Evolutionary conservation across 2,797 vertebrate genomes (phyloP).

Genomic region (Cichlasoma orientale): DNA sequence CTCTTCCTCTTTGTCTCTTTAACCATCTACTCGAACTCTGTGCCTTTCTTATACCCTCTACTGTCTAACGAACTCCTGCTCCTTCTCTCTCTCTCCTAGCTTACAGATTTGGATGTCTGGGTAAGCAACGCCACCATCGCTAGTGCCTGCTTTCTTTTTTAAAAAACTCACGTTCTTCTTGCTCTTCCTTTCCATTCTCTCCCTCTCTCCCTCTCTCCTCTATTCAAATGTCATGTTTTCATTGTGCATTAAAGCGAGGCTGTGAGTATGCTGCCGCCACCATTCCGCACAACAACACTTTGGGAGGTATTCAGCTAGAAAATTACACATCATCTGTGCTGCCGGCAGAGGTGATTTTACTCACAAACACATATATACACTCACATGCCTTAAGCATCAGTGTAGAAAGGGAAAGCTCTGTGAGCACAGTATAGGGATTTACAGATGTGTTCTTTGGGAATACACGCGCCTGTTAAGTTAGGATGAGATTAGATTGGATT

Average conservation of each 20-base stretch:
- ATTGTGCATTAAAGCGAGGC: constrained; percentile 82
- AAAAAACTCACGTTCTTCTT: constrained; percentile 49
- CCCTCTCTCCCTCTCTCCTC: constrained; percentile 38
- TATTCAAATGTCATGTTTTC: constrained; percentile 89
- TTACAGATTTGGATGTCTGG: constrained; percentile 86
- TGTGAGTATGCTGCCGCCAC: constrained; percentile 71
- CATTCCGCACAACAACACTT: constrained; percentile 85
- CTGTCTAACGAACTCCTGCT: constrained; percentile 34
- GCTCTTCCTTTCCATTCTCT: background rate
- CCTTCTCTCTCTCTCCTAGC: constrained; percentile 71
- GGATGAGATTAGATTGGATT: constrained; percentile 65
- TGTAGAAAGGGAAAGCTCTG: constrained; percentile 61
- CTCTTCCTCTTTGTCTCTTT: background rate
- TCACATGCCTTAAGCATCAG: constrained; percentile 66
- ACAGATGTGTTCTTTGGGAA: constrained; percentile 60
- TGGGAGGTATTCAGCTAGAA: constrained; percentile 93
- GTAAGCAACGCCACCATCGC: constrained; percentile 78
- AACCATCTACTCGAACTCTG: background rate
- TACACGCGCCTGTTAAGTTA: constrained; percentile 49
- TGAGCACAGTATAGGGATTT: constrained; percentile 67
- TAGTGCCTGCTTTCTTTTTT: constrained; percentile 62
- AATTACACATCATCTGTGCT: constrained; percentile 88
- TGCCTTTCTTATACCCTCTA: constrained; percentile 10
- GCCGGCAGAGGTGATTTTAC: constrained; percentile 80
- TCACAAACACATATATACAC: constrained; percentile 49